Percentiles rank a stretch among this genome's conserved stretches.
Evolutionary conservation across 2,888 invertebrate species (phyloP).

Genomic region (Athetis lepigone): DNA sequence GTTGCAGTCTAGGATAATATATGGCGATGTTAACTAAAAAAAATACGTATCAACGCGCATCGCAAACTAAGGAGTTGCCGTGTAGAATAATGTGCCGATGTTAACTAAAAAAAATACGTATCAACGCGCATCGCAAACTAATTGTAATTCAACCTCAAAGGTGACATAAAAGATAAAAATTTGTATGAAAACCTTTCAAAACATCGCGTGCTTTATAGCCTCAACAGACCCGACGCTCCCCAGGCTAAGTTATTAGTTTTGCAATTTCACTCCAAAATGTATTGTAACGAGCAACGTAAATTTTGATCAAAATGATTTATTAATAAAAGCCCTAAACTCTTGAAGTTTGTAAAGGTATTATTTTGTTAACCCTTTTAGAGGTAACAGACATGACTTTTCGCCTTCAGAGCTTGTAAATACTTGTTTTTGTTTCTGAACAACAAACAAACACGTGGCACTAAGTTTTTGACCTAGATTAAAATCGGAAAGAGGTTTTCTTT

Average conservation of each 20-base stretch:
- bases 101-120: too few relatives aligned
- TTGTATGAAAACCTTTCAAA: too few relatives aligned
- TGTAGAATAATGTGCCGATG: too few relatives aligned
- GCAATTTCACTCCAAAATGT: slow-evolving; percentile 41
- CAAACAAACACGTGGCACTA: background rate
- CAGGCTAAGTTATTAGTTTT: slow-evolving; percentile 49
- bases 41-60: too few relatives aligned
- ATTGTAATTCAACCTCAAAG: too few relatives aligned
- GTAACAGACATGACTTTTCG: slow-evolving; percentile 22
- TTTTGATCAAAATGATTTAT: slow-evolving; percentile 57
- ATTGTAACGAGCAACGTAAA: slow-evolving; percentile 29
- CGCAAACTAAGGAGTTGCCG: too few relatives aligned
- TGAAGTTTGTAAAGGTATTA: slow-evolving; percentile 39
- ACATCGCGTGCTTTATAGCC: slow-evolving; percentile 10
- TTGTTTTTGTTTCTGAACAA: slow-evolving; percentile 23
- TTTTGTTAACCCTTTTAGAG: slow-evolving; percentile 36
- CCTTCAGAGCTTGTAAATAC: slow-evolving; percentile 6
- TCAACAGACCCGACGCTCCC: slow-evolving; percentile 17
- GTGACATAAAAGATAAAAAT: too few relatives aligned
- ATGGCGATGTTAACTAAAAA: too few relatives aligned
- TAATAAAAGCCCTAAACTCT: slow-evolving; percentile 30
- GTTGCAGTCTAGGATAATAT: too few relatives aligned
- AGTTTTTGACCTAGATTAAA: background rate
- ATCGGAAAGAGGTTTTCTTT: too few relatives aligned
- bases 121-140: too few relatives aligned